A percentile compares a stretch with the other conserved stretches of the same genome.
Evolutionary conservation across 2,888 invertebrate species (phyloP).

Genomic region (Cheilosia vernalis): DNA sequence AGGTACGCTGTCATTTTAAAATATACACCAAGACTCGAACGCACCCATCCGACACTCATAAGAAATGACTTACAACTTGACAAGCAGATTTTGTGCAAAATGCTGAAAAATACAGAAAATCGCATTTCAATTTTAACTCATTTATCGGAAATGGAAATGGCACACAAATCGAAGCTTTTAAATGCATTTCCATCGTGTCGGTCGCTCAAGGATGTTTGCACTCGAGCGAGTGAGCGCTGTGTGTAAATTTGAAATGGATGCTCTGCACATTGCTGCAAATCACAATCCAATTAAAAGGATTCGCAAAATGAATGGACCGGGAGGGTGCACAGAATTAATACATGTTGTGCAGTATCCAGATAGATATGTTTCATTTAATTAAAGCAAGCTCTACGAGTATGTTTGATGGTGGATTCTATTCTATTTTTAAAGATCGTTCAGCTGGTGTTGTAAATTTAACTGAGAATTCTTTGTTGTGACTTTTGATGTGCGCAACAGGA

Average conservation of each 20-base stretch:
- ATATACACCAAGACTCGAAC: not conserved
- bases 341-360: conserved; percentile 23
- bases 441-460: conserved; percentile 40
- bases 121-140: conserved; percentile 36
- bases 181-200: conserved; percentile 52
- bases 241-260: not conserved
- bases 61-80: conserved; percentile 50
- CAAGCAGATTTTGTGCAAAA: conserved; percentile 46
- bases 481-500: conserved; percentile 28
- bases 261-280: conserved; percentile 25
- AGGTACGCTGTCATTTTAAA: conserved; percentile 9
- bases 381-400: not conserved
- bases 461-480: conserved; percentile 39
- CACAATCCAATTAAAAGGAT: conserved; percentile 61
- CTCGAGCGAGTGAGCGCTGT: not conserved
- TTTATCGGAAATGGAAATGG: conserved; percentile 60
- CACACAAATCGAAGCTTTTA: conserved; percentile 43
- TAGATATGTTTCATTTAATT: conserved; percentile 39
- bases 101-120: conserved; percentile 12
- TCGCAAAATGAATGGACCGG: conserved; percentile 21
- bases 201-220: conserved; percentile 36
- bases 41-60: not conserved
- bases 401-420: conserved; percentile 28
- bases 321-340: conserved; percentile 33
- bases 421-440: conserved; percentile 32